Evolutionary conservation across 2,113 vertebrate species (phyloP), one percentile per base, ranked within the genome.

Genomic region (Arizona elegans): DNA sequence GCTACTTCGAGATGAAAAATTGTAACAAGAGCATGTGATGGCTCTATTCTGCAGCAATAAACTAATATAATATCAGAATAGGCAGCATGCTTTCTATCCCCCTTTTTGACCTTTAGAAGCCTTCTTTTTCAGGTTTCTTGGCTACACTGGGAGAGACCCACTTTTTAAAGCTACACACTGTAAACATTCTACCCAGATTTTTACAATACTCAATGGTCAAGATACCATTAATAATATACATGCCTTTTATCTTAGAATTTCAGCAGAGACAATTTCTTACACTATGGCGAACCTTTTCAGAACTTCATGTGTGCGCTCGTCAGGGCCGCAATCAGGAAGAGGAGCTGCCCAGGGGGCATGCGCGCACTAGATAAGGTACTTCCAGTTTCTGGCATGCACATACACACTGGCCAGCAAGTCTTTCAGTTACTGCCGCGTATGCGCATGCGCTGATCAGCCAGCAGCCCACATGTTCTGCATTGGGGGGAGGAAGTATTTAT

Each of bases 1-100:
- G 65, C 56, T 92, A 75, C 47, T 95, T 92, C 43, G 94, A 88
- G 24, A 91, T 94, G 94, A 95, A 96, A 92, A 53, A 92, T 94
- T 8, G 47, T 87, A 93, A 93, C 88, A 92, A 93, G 91, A 65
- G 87, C 88, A 13, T 91, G 65, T 93, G 95, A 90, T 38, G 26
- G 62, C 87, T 95, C 52, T 75, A 56, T 75, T 65, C 87, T 33
- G 1, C 33, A 93, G 93, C 94, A 88, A 94, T 33, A 55, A 95
- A 95, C 88, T 92, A 95, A 19, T 94, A 87, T 94, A 38, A 85
- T 94, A 96, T 93, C 59, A 94, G 38, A 91, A 89, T 11, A 33
- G 13, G 3, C n/a, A n/a, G 24, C 33, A 38, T 23, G 33, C 26
- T 19, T n/a, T 43, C 23, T 85, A 24, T 62, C 38, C 55, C n/a